These are phyloP conservation scores for Alosa alosa DNA, from an alignment of 2,113 vertebrate species.

Conservation along the genomic window DNA sequence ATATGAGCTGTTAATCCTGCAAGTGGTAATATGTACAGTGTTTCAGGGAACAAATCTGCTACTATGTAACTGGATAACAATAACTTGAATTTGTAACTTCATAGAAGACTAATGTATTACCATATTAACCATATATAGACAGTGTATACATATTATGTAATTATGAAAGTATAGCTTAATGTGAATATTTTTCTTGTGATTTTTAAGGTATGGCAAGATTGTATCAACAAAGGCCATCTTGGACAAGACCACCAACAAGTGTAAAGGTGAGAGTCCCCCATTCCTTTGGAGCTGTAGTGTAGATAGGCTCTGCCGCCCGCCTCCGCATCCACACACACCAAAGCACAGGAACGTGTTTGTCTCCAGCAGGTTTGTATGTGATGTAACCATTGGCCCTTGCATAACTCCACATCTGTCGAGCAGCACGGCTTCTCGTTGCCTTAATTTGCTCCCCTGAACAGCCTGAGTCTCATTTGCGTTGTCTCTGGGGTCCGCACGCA, in stretches of 20 bases:
- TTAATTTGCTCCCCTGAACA: conserved; percentile 11
- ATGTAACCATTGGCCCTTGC: conserved; percentile 45
- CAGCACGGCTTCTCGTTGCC: conserved; percentile 2
- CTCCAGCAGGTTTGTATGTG: conserved; percentile 13
- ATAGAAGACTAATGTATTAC: too few species aligned
- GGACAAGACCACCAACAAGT: conserved; percentile 93
- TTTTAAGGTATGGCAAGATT: conserved; percentile 87
- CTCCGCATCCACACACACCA: not conserved
- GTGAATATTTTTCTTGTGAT: conserved; percentile 6
- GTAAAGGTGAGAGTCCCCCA: conserved; percentile 81
- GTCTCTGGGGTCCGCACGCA: not conserved
- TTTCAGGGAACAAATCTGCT: not conserved
- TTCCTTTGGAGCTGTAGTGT: not conserved
- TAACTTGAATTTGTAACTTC: not conserved
- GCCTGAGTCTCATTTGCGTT: not conserved
- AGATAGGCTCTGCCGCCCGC: not conserved
- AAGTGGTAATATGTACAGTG: not conserved
- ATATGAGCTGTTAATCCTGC: not conserved
- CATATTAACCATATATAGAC: not conserved
- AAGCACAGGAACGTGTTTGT: not conserved
- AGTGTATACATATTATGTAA: not conserved
- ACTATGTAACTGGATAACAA: not conserved
- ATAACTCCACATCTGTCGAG: conserved; percentile 49
- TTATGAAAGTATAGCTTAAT: too few species aligned
- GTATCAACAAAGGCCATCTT: conserved; percentile 92